Base-by-base conservation (phyloP, 2,113 vertebrate genomes). In the Aspidoscelis tigris region DNA sequence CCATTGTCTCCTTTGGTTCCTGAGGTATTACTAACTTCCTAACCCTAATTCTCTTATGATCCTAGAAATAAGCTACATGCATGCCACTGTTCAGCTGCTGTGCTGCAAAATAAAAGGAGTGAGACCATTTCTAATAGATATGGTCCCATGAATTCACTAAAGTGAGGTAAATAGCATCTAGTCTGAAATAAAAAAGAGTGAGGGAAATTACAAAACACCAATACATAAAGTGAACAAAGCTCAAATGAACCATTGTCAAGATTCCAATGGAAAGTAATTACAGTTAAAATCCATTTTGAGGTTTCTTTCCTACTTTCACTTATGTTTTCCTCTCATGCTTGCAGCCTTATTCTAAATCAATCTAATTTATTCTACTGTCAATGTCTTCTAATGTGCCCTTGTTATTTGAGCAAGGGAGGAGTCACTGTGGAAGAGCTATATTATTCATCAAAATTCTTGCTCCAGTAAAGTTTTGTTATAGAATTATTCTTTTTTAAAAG, bases 1-100 rank as follows among this genome's bases (percentile, higher is more conserved):
- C 83, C 7, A 84, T 3, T 87, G 91, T 83, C 84, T 92, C 87
- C 74, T 92, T 89, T 22, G 55, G 75, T 91, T 81, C 84, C 84
- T 53, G 81, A 94, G 93, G 95, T 95, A 92, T 88, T 90, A 86
- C 88, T 95, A 81, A 65, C 89, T 88, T 86, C 89, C n/a, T 84
- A 91, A 89, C 86, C 91, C 47, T 89, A 84, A 82, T 80, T 86
- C 81, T 91, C 58, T 69, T 47, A 18, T 82, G 85, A 91, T 88
- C 89, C 88, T 69, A 21, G 81, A 66, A 83, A 90, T 75, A 91
- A 80, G 33, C 22, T 2, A n/a, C 3, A 61, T 10, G 47, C 47
- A 50, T 16, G 68, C 58, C 20, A 69, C 80, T 90, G 91, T 84
- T 81, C 65, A 55, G 53, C 86, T 81, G 86, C 79, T 87, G 81